phyloP scores from a whole-genome alignment of 2,797 vertebrate species.

The Parauchenoglanis ngamensis region DNA sequence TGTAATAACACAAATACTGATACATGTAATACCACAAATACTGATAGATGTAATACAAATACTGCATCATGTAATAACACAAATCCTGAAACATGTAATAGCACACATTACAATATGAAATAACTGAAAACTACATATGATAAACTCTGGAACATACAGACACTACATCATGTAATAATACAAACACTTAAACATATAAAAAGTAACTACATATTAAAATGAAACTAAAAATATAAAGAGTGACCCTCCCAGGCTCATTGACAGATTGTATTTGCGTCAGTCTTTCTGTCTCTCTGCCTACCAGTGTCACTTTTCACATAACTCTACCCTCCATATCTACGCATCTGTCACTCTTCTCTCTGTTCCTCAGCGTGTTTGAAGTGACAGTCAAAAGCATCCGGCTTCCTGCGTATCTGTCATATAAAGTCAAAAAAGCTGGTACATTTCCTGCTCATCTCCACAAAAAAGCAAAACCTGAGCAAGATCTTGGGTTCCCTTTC shows the following conservation, averaged over 20 bases:
- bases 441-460: constrained; percentile 7
- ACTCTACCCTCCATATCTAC: constrained; percentile 49
- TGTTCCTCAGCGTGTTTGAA: constrained; percentile 52
- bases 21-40: neutral
- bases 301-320: constrained; percentile 35
- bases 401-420: constrained; percentile 61
- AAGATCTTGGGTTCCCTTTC: constrained; percentile 24
- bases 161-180: neutral
- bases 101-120: neutral
- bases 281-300: constrained; percentile 44
- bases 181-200: neutral
- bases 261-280: constrained; percentile 21
- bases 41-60: neutral
- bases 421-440: constrained; percentile 49
- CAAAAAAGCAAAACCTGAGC: constrained; percentile 43
- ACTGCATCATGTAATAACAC: neutral
- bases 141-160: neutral
- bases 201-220: neutral
- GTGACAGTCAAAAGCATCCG: constrained; percentile 59
- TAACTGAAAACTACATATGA: neutral
- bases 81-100: neutral
- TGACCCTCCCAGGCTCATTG: neutral
- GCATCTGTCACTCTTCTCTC: constrained; percentile 62
- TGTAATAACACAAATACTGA: neutral
- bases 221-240: neutral